Evolutionary conservation across 1,140 invertebrate species (phyloP), one percentile per base, ranked within the genome.

Genomic region (Cepaea nemoralis): DNA sequence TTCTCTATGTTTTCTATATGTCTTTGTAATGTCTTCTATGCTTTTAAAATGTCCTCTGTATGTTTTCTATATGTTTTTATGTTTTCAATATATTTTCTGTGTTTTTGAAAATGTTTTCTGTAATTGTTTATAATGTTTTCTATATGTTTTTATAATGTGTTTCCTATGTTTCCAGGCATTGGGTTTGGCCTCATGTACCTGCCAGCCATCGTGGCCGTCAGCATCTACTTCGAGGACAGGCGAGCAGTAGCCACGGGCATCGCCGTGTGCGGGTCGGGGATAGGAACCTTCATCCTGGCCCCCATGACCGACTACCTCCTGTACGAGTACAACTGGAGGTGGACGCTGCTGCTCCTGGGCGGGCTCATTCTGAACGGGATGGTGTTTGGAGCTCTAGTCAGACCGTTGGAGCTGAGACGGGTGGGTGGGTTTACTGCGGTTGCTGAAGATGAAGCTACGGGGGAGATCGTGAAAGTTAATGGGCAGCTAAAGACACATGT

Each of bases 101-200:
- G n/a, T n/a, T n/a, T n/a, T n/a, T n/a, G n/a, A n/a, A n/a, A n/a
- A n/a, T n/a, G n/a, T n/a, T n/a, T n/a, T n/a, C n/a, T n/a, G n/a
- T n/a, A n/a, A n/a, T n/a, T n/a, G n/a, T n/a, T n/a, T n/a, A n/a
- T n/a, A n/a, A n/a, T n/a, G n/a, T n/a, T n/a, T n/a, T n/a, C n/a
- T n/a, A n/a, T n/a, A n/a, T n/a, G n/a, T n/a, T n/a, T n/a, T n/a
- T n/a, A n/a, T n/a, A n/a, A n/a, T n/a, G n/a, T n/a, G n/a, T n/a
- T n/a, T n/a, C n/a, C n/a, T n/a, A n/a, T n/a, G n/a, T n/a, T n/a
- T 31, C n/a, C 37, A 95, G 97, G 97, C n/a, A 91, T 97, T 31
- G 97, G 97, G n/a, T 99, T 99, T 89, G 98, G 98, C 76, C 94
- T 99, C 91, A 98, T 99, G 89, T 99, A 99, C 92, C 93, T 99